Percentiles rank a stretch among this genome's conserved stretches.
These are phyloP conservation scores for Dipus sagitta DNA, from an alignment of 2,797 vertebrate species.

Conservation along the genomic window DNA sequence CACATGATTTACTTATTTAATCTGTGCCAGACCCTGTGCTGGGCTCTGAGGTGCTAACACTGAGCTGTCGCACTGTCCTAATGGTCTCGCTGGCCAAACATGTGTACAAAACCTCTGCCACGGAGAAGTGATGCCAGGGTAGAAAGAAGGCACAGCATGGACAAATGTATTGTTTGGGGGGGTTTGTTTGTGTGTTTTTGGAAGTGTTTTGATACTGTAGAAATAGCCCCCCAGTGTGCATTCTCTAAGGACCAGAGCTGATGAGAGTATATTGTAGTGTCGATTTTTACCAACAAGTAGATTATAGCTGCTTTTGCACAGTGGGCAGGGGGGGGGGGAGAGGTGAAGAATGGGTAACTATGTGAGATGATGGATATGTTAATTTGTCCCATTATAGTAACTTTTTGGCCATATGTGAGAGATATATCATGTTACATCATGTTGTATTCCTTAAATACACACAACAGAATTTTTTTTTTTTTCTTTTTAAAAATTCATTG, in stretches of 20 bases:
- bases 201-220: neutral
- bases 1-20: neutral
- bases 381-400: neutral
- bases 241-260: neutral
- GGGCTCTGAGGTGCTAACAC: neutral
- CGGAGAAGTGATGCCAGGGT: neutral
- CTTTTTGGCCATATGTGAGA: neutral
- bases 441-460: neutral
- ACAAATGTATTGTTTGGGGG: neutral
- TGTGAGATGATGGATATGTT: neutral
- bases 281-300: neutral
- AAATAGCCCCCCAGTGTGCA: neutral
- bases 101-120: neutral
- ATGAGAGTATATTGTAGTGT: neutral
- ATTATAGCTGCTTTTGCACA: neutral
- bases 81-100: neutral
- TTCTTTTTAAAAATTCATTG: neutral
- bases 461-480: neutral
- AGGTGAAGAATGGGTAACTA: neutral
- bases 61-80: neutral
- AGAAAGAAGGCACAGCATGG: neutral
- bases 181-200: neutral
- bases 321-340: neutral
- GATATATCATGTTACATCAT: neutral
- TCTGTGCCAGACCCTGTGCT: neutral